Evolutionary conservation across 2,797 vertebrate species (phyloP), one percentile per base, ranked within the genome.

Genomic region (Urophycis tenuis): DNA sequence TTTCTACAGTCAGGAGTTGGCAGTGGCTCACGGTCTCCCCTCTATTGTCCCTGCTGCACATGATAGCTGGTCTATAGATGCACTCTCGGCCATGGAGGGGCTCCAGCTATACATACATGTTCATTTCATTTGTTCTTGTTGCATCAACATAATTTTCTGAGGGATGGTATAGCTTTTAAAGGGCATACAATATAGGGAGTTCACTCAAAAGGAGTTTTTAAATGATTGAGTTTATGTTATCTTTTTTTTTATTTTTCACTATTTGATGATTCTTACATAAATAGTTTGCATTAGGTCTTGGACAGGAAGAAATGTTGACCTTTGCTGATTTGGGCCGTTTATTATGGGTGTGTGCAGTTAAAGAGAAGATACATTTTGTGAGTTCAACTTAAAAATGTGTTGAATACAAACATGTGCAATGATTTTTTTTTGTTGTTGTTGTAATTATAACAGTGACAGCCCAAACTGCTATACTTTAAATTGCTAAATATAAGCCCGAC

Each of bases 1-100:
- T 90, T 89, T 88, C 86, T 88, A 79, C 81, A 85, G 81, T 88
- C 87, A 89, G 85, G 86, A 87, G 75, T 87, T 92, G 91, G 90
- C 89, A 91, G 87, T 74, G 74, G 80, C 73, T 78, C 75, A 75
- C 81, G 82, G 79, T 85, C 83, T 8, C 36, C 15, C 53, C 33
- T 83, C 84, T 74, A 84, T 89, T 88, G 87, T 88, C 81, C 79
- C 80, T 76, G 80, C 74, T 86, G 80, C 81, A 82, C 79, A n/a
- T 83, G 78, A 77, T 81, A 81, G 75, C 73, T 72, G 41, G 73
- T 77, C 87, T 79, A 88, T 80, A 78, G 83, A 84, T 82, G 84
- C 45, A 80, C 71, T 67, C 41, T 32, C 25, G 22, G 45, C 45
- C 19, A 60, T 1, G 53, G 22, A 60, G 22, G 10, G 22, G 53